Evolutionary conservation across 2,113 vertebrate genomes (phyloP).

Genomic region (Tricholaema leucomelas): DNA sequence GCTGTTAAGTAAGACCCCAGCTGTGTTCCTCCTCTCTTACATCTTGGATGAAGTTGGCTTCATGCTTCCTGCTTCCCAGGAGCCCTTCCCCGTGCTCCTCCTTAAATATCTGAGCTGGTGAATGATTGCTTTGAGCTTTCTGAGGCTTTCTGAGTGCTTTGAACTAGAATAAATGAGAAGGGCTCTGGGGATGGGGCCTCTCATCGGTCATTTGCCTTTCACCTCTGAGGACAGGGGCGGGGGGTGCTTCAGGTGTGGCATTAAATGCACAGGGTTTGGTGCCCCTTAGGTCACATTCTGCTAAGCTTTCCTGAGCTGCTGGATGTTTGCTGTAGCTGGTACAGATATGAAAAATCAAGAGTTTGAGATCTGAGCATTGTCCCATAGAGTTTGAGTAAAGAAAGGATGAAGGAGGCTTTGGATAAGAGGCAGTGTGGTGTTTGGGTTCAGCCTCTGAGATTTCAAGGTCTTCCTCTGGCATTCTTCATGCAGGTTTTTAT

Average conservation of each 20-base stretch:
- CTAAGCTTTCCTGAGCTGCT: neutral
- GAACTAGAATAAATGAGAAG: conserved; percentile 9
- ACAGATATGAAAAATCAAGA: neutral
- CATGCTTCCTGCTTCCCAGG: conserved; percentile 15
- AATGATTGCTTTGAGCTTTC: conserved; percentile 33
- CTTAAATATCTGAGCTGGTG: conserved; percentile 18
- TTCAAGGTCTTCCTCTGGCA: neutral
- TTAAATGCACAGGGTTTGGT: neutral
- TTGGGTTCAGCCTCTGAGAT: neutral
- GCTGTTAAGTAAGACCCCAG: neutral
- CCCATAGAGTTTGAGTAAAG: neutral
- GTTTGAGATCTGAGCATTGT: neutral
- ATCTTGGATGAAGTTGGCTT: neutral
- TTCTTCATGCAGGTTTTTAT: neutral
- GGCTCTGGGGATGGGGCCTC: neutral
- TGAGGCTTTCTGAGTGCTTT: conserved; percentile 46
- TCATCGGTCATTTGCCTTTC: neutral
- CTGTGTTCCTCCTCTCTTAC: neutral
- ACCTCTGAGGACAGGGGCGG: neutral
- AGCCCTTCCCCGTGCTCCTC: neutral
- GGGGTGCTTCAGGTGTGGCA: neutral
- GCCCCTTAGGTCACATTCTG: neutral
- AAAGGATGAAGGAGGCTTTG: neutral
- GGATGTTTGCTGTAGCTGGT: neutral
- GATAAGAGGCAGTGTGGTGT: neutral